Evolutionary conservation across 2,113 vertebrate genomes (phyloP).

Genomic region (Chrysochloris asiatica): DNA sequence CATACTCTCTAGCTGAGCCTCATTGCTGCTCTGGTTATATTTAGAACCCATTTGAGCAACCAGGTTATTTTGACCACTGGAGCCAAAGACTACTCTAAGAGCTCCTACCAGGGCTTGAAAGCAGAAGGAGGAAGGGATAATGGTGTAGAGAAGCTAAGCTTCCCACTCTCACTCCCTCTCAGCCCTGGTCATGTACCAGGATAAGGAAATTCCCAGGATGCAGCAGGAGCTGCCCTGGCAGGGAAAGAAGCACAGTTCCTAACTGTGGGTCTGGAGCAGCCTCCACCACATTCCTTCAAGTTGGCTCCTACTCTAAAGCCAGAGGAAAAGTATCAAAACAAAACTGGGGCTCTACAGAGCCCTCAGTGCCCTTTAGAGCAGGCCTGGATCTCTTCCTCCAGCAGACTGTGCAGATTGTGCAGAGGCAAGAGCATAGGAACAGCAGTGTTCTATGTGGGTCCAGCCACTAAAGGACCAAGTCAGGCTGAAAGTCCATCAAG

Average conservation of each 20-base stretch:
- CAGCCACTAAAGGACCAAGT: neutral
- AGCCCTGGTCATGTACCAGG: neutral
- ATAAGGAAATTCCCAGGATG: neutral
- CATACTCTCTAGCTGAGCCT: rapidly evolving
- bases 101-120: neutral
- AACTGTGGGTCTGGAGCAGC: neutral
- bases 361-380: rapidly evolving
- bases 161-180: neutral
- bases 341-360: neutral
- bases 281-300: neutral
- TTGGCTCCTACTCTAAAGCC: neutral
- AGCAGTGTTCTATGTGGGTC: neutral
- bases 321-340: neutral
- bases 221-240: neutral
- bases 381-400: neutral
- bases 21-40: constrained; percentile 5
- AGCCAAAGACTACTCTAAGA: neutral
- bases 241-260: neutral
- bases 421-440: neutral
- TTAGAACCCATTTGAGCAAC: constrained; percentile 49
- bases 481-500: neutral
- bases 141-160: neutral
- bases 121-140: neutral
- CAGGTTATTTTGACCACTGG: constrained; percentile 39
- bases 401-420: neutral